Base-by-base conservation (phyloP, 2,888 invertebrate species). In the Podotricha telesiphe region DNA sequence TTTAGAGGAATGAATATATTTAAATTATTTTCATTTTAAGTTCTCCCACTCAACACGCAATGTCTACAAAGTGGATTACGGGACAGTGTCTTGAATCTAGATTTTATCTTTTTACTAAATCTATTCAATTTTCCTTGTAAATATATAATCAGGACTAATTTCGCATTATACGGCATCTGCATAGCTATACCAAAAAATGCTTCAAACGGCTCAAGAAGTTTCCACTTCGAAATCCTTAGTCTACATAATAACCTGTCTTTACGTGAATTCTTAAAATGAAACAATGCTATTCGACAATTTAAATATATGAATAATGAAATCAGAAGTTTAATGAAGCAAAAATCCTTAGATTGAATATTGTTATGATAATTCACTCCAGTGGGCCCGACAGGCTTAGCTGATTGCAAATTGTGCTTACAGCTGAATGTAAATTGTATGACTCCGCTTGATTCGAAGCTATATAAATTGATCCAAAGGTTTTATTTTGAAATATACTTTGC, bases 351-450 rank as follows among this genome's bases (percentile, higher is more conserved):
- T 61, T 61, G 45, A 53, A 67, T 74, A 71, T 70, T 70, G 68
- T 71, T 75, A 75, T 74, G 75, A 72, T 71, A 61, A 53, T 61
- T 53, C 61, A 72, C 71, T 73, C 63, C 71, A 67, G 72, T 73
- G 68, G 67, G 66, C 69, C 50, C 76, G 87, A 87, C 85, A 85
- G 83, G 86, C 86, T 88, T 86, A 83, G 80, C 86, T 89, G 88
- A 89, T 89, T 89, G 88, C 88, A 82, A 89, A 89, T 88, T 88
- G 88, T 85, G 86, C 89, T 87, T 86, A 87, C 87, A 80, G 84
- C 81, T 79, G 84, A 85, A 87, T 85, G 86, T 82, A 87, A 87
- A 88, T 85, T 86, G 84, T 85, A 85, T 85, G 86, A 86, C 80
- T 87, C 87, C 58, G n/a, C 40, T 20, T 42, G 20, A 42, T 10